Evolutionary conservation across 1,140 invertebrate genomes (phyloP), one percentile per base, ranked within the genome.

Genomic region (Ips nitidus): DNA sequence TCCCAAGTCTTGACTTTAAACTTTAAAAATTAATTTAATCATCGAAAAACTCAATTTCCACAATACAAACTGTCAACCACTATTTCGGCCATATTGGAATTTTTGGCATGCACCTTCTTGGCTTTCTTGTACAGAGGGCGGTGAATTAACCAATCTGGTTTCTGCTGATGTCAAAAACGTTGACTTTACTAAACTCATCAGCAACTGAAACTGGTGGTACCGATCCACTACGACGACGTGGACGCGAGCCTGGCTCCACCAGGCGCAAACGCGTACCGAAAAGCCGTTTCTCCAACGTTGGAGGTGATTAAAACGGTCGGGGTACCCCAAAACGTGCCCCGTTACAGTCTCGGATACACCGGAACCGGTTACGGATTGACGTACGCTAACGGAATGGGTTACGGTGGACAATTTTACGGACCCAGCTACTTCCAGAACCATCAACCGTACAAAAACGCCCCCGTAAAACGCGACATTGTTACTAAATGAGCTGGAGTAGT

Each of bases 141-240:
- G 22, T 22, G 22, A 22, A 22, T 22, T 22, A 22, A 22, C 22
- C 22, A 22, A 22, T 22, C 22, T 22, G 22, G 22, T 22, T 22
- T 22, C 22, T 0, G 22, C 22, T 22, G 22, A 22, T 22, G 22
- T 22, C 22, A 22, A 22, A 22, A 22, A 22, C 22, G 22, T 59
- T 42, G 6, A 2, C 7, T 4, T 38, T 22, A 50, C 52, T 3
- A 52, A 7, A n/a, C 47, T 69, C 41, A 22, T 41, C 74, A 78
- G 59, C 74, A 78, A 71, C 59, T 80, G 41, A 73, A 72, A 66
- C 77, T 80, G 64, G 75, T 80, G 8, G 70, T 80, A 45, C 79
- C 77, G n/a, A 73, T 78, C 36, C 74, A 74, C 5, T 75, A 70
- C 41, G 69, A 56, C 42, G 71, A 71, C 41, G 65, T 64, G 52